phyloP scores from a whole-genome alignment of 2,113 vertebrate genomes.

The Ailurus styani region DNA sequence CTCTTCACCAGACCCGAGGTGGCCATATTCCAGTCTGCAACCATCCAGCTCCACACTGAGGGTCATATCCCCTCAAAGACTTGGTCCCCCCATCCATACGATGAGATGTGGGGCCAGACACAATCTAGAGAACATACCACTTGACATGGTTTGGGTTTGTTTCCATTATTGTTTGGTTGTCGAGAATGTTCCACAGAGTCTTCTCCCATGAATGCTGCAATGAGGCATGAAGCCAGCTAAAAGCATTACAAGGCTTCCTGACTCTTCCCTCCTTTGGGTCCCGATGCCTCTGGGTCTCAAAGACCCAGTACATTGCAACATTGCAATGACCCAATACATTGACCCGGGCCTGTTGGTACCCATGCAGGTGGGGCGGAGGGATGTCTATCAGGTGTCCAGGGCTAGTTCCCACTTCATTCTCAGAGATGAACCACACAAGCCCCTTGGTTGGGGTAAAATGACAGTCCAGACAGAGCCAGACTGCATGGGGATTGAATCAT shows the following conservation, averaged over 20 bases:
- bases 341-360: not conserved
- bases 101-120: accelerated
- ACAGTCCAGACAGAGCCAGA: not conserved
- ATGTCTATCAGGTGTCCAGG: not conserved
- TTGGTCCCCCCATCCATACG: not conserved
- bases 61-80: no score
- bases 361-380: not conserved
- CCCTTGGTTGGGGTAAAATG: accelerated
- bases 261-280: not conserved
- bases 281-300: not conserved
- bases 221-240: not conserved
- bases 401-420: not conserved
- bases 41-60: accelerated
- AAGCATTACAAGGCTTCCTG: no score
- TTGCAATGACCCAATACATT: not conserved
- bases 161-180: not conserved
- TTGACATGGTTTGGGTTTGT: not conserved
- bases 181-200: not conserved
- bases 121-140: not conserved
- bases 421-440: not conserved
- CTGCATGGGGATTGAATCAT: not conserved
- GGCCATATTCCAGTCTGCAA: not conserved
- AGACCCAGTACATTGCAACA: not conserved
- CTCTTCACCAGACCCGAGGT: not conserved
- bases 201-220: not conserved